Percentiles rank a stretch among this genome's conserved stretches.
Conservation (phyloP, 2,113 vertebrate species). For the Malaclemys terrapin region DNA sequence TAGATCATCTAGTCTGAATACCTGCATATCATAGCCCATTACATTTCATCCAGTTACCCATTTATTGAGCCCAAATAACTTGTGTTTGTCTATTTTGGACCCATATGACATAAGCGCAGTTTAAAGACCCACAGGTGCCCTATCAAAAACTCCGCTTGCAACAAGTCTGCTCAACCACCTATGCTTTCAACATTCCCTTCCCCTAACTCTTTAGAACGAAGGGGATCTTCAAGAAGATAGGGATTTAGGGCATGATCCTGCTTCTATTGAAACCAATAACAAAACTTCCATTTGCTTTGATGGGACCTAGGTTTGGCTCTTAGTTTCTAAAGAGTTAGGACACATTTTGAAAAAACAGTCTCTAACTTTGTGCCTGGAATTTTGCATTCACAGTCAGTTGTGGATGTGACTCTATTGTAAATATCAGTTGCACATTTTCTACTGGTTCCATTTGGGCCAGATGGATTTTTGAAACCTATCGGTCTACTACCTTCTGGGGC, state of each 20-base stretch:
- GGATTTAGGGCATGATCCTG: not conserved
- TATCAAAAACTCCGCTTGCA: not conserved
- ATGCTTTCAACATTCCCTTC: not conserved
- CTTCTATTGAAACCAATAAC: conserved; percentile 16
- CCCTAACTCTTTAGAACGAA: not conserved
- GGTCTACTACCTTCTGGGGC: not conserved
- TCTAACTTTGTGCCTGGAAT: not conserved
- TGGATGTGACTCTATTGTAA: not conserved
- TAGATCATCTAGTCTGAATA: not conserved
- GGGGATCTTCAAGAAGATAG: not conserved
- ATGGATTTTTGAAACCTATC: not conserved
- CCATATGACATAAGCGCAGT: not conserved
- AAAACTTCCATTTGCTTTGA: not conserved
- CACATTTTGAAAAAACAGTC: not conserved
- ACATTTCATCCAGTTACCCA: not conserved
- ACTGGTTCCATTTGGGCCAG: not conserved
- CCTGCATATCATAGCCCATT: not conserved
- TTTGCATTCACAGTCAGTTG: not conserved
- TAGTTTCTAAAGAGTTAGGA: not conserved
- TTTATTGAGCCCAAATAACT: not conserved
- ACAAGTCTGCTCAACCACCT: not conserved
- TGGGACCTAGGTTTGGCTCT: not conserved
- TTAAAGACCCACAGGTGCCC: not conserved
- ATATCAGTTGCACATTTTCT: not conserved
- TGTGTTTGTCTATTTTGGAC: not conserved